phyloP scores from a whole-genome alignment of 2,113 vertebrate genomes.

The Apodemus sylvaticus region DNA sequence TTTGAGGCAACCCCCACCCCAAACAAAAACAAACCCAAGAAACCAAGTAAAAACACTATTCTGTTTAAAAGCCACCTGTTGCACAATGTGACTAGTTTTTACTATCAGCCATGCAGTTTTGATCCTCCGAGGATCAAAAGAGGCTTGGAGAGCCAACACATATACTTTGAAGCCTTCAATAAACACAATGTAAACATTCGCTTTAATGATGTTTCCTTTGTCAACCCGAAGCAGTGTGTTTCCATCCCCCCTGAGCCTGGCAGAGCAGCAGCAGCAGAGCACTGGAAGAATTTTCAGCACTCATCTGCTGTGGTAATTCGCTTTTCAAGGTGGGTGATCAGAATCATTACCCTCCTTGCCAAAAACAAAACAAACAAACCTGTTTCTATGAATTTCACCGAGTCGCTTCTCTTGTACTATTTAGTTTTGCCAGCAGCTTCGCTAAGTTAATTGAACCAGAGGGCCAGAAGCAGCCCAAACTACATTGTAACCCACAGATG shows the following conservation, averaged over 20 bases:
- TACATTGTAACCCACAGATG: constrained; percentile 77
- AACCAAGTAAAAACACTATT: constrained; percentile 53
- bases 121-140: constrained; percentile 52
- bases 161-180: constrained; percentile 82
- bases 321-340: constrained; percentile 87
- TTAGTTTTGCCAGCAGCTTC: constrained; percentile 83
- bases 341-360: constrained; percentile 78
- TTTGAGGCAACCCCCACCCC: not conserved
- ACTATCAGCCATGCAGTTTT: not conserved
- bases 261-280: constrained; percentile 85
- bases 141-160: constrained; percentile 81
- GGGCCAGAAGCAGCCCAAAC: constrained; percentile 70
- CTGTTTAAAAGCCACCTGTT: constrained; percentile 54
- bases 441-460: constrained; percentile 85
- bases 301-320: constrained; percentile 89
- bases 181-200: constrained; percentile 85
- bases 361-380: not conserved
- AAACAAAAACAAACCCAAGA: not conserved
- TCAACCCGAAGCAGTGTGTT: constrained; percentile 80
- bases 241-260: constrained; percentile 78
- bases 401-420: constrained; percentile 84
- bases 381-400: constrained; percentile 85
- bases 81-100: constrained; percentile 62
- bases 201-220: constrained; percentile 86
- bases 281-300: constrained; percentile 90